Evolutionary conservation across 2,797 vertebrate species (phyloP), one percentile per base, ranked within the genome.

Genomic region (Phrynocephalus forsythii): DNA sequence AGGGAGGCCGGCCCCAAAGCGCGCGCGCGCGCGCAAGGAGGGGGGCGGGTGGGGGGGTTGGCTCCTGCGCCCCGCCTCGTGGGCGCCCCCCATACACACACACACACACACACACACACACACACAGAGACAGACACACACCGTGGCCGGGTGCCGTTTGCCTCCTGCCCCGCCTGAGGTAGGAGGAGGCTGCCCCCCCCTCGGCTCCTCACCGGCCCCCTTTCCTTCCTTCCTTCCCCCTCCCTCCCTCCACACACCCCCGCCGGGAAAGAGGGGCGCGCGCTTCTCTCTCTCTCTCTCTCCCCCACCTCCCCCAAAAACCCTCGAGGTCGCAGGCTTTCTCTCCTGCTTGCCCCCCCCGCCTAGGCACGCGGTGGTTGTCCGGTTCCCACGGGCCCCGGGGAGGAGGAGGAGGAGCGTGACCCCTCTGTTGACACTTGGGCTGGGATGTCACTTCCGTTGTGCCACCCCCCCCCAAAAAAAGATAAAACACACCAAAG

Each of bases 141-240:
- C 38, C 38, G 38, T 44, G 38, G 3, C 38, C 38, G 38, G 38
- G 16, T 24, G 38, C 2, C 30, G 1, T 11, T 72, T 86, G 33
- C 85, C 77, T n/a, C 50, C 16, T 15, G 16, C 52, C 28, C 26
- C 22, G 52, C 7, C 44, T 5, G 67, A 3, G 5, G 24, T 26
- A 5, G 22, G 38, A 44, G 38, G 38, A 44, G 3, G 38, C 5
- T 44, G 38, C 38, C 38, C 38, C 38, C 38, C 38, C 38, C 38
- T 44, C 38, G 38, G 38, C 38, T 16, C 38, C 38, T 1, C 26
- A 9, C 44, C 1, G 24, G 26, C 48, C 3, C 80, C 3, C 38
- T 5, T 24, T 0, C 48, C 6, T n/a, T 20, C 15, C 15, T 6
- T 1, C 3, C n/a, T 3, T 20, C 3, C 18, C 8, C 56, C 6